Evolutionary conservation across 2,888 invertebrate species (phyloP), one percentile per base, ranked within the genome.

Genomic region (Eucera pruinosa): DNA sequence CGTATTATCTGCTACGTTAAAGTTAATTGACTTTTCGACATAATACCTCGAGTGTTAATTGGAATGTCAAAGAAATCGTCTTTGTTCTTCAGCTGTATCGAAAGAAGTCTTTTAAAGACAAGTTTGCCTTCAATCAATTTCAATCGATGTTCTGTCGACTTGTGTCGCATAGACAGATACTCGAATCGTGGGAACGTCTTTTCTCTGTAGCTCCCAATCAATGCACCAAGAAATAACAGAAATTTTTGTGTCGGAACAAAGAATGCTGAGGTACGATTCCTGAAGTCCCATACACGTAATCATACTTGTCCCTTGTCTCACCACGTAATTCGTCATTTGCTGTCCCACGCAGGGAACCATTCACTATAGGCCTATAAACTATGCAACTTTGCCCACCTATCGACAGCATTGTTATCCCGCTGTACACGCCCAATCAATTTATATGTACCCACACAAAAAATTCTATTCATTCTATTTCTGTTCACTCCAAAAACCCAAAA

Each of bases 281-380:
- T 18, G 9, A 50, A 23, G 36, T 30, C 13, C 30, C 13, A 6
- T 23, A 6, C 64, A 33, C 27, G 36, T 39, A 55, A 70, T 65
- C 18, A 15, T 20, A 55, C 11, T 30, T 55, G 57, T 43, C 50
- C 25, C 18, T 39, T 33, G 65, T 41, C 25, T n/a, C 13, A 7
- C 4, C 5, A 18, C 13, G 50, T 57, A 57, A 55, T 57, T 50
- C 48, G n/a, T 57, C 57, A 43, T 25, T 36, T 13, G 9, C n/a
- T 43, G 18, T 30, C 58, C 71, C 68, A 67, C 67, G 67, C 36
- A 13, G 20, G 11, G 54, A 36, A 54, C 20, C 69, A 13, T 33
- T 60, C 20, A 15, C 36, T 3, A 13, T 4, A 39, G 13, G n/a
- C 27, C 18, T 11, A 30, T 20, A 13, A 60, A 23, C 18, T 47